Conservation (phyloP, 2,888 invertebrate genomes). For the Listrodromus nycthemerus region DNA sequence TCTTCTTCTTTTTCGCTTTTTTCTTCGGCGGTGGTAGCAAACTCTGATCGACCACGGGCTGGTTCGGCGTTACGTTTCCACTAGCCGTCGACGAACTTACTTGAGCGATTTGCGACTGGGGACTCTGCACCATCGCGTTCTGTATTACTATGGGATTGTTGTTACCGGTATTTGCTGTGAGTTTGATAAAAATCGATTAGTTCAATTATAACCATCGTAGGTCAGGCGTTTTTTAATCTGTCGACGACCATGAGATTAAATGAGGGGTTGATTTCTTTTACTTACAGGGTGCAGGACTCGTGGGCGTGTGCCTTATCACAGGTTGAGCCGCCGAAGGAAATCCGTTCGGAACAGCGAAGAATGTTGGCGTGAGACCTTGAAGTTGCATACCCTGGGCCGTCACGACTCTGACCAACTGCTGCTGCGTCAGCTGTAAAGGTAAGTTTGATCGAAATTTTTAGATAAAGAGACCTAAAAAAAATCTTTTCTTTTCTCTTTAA, state of each 20-base stretch:
- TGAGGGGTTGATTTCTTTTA: conserved; percentile 44
- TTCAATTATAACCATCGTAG: neutral
- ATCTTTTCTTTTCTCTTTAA: conserved; percentile 5
- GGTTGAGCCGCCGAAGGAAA: conserved; percentile 82
- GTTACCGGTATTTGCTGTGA: conserved; percentile 79
- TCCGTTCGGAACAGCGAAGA: conserved; percentile 83
- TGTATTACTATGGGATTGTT: conserved; percentile 82
- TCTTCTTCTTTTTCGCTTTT: conserved; percentile 86
- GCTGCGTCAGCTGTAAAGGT: conserved; percentile 83
- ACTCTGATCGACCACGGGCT: conserved; percentile 81
- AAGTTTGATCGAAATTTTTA: conserved; percentile 28
- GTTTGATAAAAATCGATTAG: conserved; percentile 11
- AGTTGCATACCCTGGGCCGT: conserved; percentile 88
- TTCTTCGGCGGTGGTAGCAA: conserved; percentile 85
- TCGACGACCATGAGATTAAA: neutral
- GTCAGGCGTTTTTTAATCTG: neutral
- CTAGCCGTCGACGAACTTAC: conserved; percentile 70
- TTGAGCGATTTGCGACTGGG: conserved; percentile 81
- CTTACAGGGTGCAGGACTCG: conserved; percentile 83
- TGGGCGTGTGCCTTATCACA: conserved; percentile 82
- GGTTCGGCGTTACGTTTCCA: conserved; percentile 73
- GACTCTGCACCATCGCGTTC: conserved; percentile 83
- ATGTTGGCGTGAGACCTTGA: conserved; percentile 83
- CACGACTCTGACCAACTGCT: conserved; percentile 87
- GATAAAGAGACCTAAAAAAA: neutral